phyloP scores from a whole-genome alignment of 1,140 invertebrate species.

The Mamestra configurata region DNA sequence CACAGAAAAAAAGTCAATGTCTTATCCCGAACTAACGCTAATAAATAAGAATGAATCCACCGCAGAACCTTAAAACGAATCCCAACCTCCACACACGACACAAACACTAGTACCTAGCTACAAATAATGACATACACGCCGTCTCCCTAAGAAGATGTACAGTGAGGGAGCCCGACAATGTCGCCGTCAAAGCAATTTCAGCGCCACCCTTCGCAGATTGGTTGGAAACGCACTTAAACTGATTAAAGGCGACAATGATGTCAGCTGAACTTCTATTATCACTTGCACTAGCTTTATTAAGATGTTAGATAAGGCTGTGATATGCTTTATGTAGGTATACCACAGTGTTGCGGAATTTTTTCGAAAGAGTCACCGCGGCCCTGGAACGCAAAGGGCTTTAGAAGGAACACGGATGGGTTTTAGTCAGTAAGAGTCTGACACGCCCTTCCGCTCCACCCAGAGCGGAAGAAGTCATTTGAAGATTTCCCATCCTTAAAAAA shows the following conservation, averaged over 20 bases:
- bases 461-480: no score
- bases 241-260: slow-evolving; percentile 14
- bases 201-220: neutral
- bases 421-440: no score
- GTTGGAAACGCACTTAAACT: slow-evolving; percentile 12
- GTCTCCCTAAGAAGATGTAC: neutral
- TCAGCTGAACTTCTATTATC: neutral
- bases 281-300: neutral
- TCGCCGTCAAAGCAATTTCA: slow-evolving; percentile 14
- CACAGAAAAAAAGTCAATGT: no score
- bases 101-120: neutral
- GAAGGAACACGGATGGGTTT: no score
- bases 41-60: neutral
- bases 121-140: neutral
- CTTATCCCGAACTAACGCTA: neutral
- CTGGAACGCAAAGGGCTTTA: no score
- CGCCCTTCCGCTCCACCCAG: no score
- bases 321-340: no score
- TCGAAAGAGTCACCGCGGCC: no score
- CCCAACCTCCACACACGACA: neutral
- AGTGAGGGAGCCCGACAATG: neutral
- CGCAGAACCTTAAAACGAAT: neutral
- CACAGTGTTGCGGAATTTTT: no score
- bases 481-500: no score
- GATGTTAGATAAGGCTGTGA: neutral